Conservation (phyloP, 2,888 invertebrate species). For the Agrochola macilenta region DNA sequence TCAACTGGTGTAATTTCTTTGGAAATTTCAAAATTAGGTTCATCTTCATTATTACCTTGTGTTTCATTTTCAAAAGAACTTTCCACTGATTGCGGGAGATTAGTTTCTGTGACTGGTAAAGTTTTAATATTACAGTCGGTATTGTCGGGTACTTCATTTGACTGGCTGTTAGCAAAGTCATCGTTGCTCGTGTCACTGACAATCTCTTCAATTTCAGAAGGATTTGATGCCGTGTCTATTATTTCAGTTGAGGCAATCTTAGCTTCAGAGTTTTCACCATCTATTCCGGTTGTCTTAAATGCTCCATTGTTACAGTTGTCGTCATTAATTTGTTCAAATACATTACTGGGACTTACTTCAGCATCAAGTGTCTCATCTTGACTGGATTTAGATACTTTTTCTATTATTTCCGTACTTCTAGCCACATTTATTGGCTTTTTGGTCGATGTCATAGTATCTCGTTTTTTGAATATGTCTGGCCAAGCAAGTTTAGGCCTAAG, state of each 20-base stretch:
- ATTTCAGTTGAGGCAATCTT: slow-evolving; percentile 54
- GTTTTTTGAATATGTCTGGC: slow-evolving; percentile 33
- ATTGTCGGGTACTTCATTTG: slow-evolving; percentile 14
- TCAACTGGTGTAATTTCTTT: background rate
- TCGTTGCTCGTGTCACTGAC: background rate
- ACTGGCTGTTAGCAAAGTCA: slow-evolving; percentile 1
- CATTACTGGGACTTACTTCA: slow-evolving; percentile 58
- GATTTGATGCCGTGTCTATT: slow-evolving; percentile 60
- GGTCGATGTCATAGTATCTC: background rate
- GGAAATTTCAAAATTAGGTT: background rate
- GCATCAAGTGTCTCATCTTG: slow-evolving; percentile 45
- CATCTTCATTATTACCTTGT: background rate
- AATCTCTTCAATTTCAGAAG: slow-evolving; percentile 47
- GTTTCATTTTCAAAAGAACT: slow-evolving; percentile 3
- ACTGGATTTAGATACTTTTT: background rate
- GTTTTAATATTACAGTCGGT: slow-evolving; percentile 17
- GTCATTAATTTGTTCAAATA: slow-evolving; percentile 35
- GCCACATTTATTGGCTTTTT: slow-evolving; percentile 6
- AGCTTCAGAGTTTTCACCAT: slow-evolving; percentile 1
- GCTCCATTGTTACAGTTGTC: slow-evolving; percentile 26
- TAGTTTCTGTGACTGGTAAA: slow-evolving; percentile 1
- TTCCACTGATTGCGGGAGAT: slow-evolving; percentile 24
- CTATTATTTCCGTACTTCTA: slow-evolving; percentile 19
- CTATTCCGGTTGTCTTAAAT: background rate
- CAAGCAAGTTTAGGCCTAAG: slow-evolving; percentile 16